A percentile compares a stretch with the other conserved stretches of the same genome.
phyloP scores from a whole-genome alignment of 2,797 vertebrate genomes.

The Fratercula arctica region DNA sequence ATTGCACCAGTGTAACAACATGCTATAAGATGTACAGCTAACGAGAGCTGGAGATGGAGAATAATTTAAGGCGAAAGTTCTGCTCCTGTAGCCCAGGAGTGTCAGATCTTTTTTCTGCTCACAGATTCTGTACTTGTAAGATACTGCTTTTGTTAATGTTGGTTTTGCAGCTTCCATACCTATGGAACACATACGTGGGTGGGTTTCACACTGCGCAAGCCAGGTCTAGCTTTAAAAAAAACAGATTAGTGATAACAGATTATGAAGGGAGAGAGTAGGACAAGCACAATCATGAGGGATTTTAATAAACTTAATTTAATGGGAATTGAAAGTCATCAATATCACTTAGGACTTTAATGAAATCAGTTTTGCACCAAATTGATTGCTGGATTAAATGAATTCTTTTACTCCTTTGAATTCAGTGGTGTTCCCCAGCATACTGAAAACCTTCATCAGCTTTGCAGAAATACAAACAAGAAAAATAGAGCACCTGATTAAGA shows the following conservation, averaged over 20 bases:
- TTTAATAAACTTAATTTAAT: neutral
- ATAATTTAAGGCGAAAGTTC: neutral
- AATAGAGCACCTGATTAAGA: neutral
- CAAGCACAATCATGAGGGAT: neutral
- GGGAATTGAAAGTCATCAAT: neutral
- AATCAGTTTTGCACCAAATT: neutral
- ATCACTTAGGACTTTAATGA: neutral
- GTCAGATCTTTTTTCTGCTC: neutral
- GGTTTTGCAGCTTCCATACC: neutral
- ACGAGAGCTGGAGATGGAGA: neutral
- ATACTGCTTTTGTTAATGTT: neutral
- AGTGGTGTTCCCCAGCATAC: neutral
- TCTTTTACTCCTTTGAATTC: neutral
- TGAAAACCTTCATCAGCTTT: neutral
- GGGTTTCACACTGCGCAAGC: neutral
- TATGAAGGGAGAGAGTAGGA: neutral
- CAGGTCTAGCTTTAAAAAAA: neutral
- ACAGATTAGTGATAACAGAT: neutral
- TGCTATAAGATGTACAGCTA: neutral
- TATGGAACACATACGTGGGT: neutral
- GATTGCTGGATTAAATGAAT: neutral
- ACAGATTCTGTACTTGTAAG: neutral
- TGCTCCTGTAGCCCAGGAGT: neutral
- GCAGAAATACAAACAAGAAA: neutral
- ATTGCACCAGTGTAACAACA: neutral